Base-by-base conservation (phyloP, 2,888 invertebrate genomes). In the Oxytorus armatus region DNA sequence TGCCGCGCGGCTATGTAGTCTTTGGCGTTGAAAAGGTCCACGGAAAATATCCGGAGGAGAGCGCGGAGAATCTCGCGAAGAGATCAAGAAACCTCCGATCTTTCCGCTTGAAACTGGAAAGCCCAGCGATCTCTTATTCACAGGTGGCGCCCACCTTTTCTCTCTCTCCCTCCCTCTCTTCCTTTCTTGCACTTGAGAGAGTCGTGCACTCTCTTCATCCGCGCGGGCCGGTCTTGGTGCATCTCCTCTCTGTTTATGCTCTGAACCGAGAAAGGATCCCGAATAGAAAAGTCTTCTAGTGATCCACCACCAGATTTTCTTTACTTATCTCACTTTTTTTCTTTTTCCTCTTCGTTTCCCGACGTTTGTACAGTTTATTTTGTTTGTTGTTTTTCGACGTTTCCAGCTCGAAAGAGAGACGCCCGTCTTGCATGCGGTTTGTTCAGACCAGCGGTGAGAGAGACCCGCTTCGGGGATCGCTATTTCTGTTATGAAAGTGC, bases 401-500 rank as follows among this genome's bases (percentile, higher is more conserved):
- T 78, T 70, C 61, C 63, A 53, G 44, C 53, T 55, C 75, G 49
- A n/a, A 49, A 11, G 65, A 21, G 66, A 63, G 44, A 44, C 21
- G 51, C 42, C 7, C 49, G 49, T 47, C 68, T 44, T 79, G 18
- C 47, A 59, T 61, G 66, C 36, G 39, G 66, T 66, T 66, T 72
- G 47, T 59, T 53, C 47, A 61, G 68, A 66, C 59, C 74, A 51
- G 59, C 39, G n/a, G n/a, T n/a, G 72, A 49, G 65, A 66, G 47
- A 53, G 53, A 47, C 53, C 59, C 57, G 47, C 36, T 53, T 18
- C 18, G 33, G 70, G 61, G 69, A 81, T 77, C 84, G 82, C 76
- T 81, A 83, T 78, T 85, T 84, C 85, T 85, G 87, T 88, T 86
- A 88, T 85, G 88, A 89, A 89, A 89, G 88, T 89, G 87, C 87